Conservation (phyloP, 2,797 vertebrate genomes). For the Loris lydekkerianus region DNA sequence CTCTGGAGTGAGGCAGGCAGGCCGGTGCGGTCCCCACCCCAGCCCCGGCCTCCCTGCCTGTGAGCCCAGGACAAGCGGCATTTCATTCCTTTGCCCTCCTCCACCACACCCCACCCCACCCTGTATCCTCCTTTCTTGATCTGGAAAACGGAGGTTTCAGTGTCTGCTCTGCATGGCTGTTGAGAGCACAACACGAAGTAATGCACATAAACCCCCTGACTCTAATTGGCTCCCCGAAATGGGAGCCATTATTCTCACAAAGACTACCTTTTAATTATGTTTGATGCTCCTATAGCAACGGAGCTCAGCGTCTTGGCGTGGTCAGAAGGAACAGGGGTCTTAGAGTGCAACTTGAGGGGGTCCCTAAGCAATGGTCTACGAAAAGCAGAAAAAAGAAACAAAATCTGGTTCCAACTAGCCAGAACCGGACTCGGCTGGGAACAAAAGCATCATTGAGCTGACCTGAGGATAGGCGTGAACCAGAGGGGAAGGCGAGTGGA, state of each 20-base stretch:
- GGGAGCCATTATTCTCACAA: not conserved
- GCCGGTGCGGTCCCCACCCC: too few species aligned
- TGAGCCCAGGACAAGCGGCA: not conserved
- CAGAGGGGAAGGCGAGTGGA: conserved; percentile 63
- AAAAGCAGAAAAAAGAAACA: conserved; percentile 81
- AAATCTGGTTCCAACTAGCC: conserved; percentile 40
- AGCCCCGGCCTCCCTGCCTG: not conserved
- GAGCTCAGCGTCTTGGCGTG: conserved; percentile 81
- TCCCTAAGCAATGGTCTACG: conserved; percentile 71
- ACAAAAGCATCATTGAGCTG: conserved; percentile 85
- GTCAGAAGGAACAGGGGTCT: conserved; percentile 78
- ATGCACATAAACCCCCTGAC: not conserved
- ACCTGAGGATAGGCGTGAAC: conserved; percentile 73
- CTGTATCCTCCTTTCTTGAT: not conserved
- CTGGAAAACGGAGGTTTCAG: not conserved
- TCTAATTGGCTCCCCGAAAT: not conserved
- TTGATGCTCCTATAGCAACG: conserved; percentile 78
- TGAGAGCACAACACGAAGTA: not conserved
- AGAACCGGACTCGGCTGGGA: not conserved
- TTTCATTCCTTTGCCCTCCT: not conserved
- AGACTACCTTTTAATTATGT: conserved; percentile 67
- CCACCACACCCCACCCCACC: not conserved
- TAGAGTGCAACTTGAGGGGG: conserved; percentile 65
- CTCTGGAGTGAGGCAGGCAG: not conserved
- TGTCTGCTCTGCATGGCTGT: not conserved